phyloP scores from a whole-genome alignment of 2,113 vertebrate species.

The Hemichromis elongatus region DNA sequence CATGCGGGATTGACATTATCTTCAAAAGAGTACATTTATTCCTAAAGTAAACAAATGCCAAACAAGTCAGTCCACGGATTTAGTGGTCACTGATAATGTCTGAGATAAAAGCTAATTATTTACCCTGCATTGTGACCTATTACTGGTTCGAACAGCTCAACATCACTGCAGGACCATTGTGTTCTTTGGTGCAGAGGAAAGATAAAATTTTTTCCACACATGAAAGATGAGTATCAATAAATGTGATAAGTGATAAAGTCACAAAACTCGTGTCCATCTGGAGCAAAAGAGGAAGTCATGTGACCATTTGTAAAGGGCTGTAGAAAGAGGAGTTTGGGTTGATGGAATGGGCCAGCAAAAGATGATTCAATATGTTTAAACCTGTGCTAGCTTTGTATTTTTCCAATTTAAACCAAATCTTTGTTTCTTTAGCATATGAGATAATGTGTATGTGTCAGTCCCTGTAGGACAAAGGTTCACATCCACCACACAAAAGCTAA shows the following conservation, averaged over 20 bases:
- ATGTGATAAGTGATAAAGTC: not conserved
- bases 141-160: conserved; percentile 11
- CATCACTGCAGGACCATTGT: not conserved
- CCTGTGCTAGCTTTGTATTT: not conserved
- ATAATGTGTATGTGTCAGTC: no score
- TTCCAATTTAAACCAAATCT: not conserved
- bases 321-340: not conserved
- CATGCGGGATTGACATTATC: not conserved
- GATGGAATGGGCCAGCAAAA: not conserved
- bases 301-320: not conserved
- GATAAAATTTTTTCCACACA: not conserved
- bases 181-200: conserved; percentile 1
- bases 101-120: conserved; percentile 45
- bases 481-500: not conserved
- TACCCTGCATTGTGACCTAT: conserved; percentile 40
- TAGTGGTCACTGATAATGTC: conserved; percentile 22
- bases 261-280: not conserved
- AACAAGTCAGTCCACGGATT: not conserved
- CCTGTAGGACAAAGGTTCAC: not conserved
- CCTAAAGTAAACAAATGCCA: not conserved
- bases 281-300: not conserved
- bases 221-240: not conserved
- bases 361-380: not conserved
- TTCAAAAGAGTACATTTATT: not conserved
- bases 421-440: not conserved